Evolutionary conservation across 2,888 invertebrate genomes (phyloP), one percentile per base, ranked within the genome.

Genomic region (Nomada goodeniana): DNA sequence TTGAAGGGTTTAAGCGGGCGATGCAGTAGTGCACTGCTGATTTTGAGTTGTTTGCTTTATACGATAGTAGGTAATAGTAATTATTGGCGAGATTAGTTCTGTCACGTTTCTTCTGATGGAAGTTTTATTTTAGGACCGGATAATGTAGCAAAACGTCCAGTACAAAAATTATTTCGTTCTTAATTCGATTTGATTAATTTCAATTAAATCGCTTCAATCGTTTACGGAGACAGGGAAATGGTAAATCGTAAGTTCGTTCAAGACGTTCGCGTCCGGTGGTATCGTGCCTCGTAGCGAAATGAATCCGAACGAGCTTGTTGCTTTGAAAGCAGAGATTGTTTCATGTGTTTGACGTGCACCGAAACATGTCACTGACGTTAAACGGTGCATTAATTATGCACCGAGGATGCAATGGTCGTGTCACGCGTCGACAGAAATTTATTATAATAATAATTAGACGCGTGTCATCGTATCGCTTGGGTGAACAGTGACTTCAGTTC

Each of bases 371-470:
- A 2, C 50, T 11, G 50, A 26, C 4, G 26, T 18, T 67, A 11
- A 36, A 29, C n/a, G n/a, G n/a, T 65, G 18, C 10, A 18, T 36
- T 36, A 60, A 9, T 29, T 15, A 2, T 4, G 2, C 15, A 67
- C 36, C 10, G 23, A 3, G 1, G 65, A 52, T 26, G 26, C 15
- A n/a, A 7, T 13, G 50, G 11, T 26, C 11, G 26, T 10, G 36
- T 13, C 11, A 52, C 53, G 20, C 20, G 67, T 53, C 36, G 36
- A 36, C 53, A 23, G 36, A 36, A 20, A 53, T 53, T 67, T 55
- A 15, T 67, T 67, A 47, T 47, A 53, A 67, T 67, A 67, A 67
- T 53, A 53, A 52, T 23, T 23, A 42, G 36, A 4, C 36, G 36
- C 20, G 20, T 29, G 10, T 36, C 47, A 15, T 53, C 47, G 10